Evolutionary conservation across 2,113 vertebrate species (phyloP), one percentile per base, ranked within the genome.

Genomic region (Chinchilla lanigera): DNA sequence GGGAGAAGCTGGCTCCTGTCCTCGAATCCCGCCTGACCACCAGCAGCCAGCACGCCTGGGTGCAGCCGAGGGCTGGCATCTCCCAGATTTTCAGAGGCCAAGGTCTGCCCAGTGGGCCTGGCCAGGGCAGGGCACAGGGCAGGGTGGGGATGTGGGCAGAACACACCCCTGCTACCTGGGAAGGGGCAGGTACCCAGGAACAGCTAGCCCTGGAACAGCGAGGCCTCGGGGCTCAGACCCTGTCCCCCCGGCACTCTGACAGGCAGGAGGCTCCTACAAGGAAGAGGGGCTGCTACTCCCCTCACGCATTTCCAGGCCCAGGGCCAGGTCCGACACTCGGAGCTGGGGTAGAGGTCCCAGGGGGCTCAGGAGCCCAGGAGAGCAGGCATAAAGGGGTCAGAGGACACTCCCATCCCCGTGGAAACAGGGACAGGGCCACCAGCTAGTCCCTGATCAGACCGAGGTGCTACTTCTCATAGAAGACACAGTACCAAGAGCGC

Each of bases 401-500:
- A 77, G 77, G 38, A 52, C 52, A 78, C 60, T 11, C 19, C 35
- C 0, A 0, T 58, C 58, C n/a, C 22, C 2, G 16, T 7, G 16
- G 47, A 52, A 26, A n/a, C 12, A 33, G 44, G 61, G 3, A 33
- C 65, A 56, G 44, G 60, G 3, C n/a, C 63, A 54, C 12, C 3
- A 63, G 73, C 28, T 1, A 16, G 56, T 50, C 14, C 54, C 13
- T 8, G 11, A 5, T 0, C 28, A 4, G 83, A 19, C 38, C 0
- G 0, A 2, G 0, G 82, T 26, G 65, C 9, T 3, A 30, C 41
- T 41, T 41, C 56, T 69, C 10, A 3, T 1, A 26, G 38, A 28
- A 81, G 38, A 0, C 20, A 5, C 5, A 7, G 0, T 3, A 20
- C n/a, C 3, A 28, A 3, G 1, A 5, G 54, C 19, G 16, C 0